These are phyloP conservation scores for Lepas anatifera DNA, from an alignment of 2,888 invertebrate genomes.

Conservation along the genomic window DNA sequence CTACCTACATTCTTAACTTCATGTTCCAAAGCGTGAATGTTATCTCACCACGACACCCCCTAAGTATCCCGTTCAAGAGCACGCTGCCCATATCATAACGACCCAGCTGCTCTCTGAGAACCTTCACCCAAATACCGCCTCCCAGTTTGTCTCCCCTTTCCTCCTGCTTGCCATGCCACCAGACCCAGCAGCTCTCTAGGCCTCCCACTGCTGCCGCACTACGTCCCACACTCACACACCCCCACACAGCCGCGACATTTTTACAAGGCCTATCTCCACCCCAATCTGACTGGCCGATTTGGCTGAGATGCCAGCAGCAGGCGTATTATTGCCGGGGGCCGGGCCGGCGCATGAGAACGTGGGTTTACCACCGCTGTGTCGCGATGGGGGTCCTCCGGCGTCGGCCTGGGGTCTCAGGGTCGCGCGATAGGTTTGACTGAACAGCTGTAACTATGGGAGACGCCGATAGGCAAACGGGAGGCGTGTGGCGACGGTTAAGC, in stretches of 20 bases:
- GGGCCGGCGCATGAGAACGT: background rate
- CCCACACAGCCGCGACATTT: background rate
- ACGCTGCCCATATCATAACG: background rate
- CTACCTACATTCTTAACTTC: too few relatives aligned
- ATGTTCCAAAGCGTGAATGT: too few relatives aligned
- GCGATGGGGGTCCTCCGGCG: background rate
- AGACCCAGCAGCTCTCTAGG: background rate
- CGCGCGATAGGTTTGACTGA: too few relatives aligned
- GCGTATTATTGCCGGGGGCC: too few relatives aligned
- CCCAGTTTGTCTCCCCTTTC: background rate
- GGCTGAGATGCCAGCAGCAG: background rate
- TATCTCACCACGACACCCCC: too few relatives aligned
- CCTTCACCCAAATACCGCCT: background rate
- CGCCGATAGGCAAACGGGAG: too few relatives aligned
- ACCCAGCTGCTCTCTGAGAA: background rate
- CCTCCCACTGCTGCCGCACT: background rate
- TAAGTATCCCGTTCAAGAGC: background rate
- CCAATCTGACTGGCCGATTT: background rate
- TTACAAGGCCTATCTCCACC: background rate
- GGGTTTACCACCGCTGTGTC: slow-evolving; percentile 5
- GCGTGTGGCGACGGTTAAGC: too few relatives aligned
- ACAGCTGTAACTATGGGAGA: too few relatives aligned
- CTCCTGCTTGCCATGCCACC: too few relatives aligned
- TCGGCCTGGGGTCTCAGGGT: too few relatives aligned
- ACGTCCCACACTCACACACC: background rate